Evolutionary conservation across 1,140 invertebrate species (phyloP), one percentile per base, ranked within the genome.

Genomic region (Zophobas morio): DNA sequence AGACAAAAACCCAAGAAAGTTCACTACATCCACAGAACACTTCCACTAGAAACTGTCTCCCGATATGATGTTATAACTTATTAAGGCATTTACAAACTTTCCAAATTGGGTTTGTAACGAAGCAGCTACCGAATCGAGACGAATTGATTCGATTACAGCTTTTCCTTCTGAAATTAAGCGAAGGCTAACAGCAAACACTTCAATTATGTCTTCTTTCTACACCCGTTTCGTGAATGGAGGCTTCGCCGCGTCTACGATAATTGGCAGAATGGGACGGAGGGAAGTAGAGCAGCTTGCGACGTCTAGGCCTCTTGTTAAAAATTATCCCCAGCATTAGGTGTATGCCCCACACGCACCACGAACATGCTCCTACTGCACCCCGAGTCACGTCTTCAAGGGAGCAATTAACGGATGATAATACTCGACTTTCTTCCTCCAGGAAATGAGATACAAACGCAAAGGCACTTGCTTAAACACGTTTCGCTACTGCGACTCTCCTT

Each of bases 381-480:
- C 42, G 60, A 66, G 60, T 66, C 60, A 66, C 60, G 60, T 66
- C 60, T 66, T 66, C 39, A 66, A 37, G 39, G 60, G 60, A 32
- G 60, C 60, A 66, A 66, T 66, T 66, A 66, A 66, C 60, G 60
- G 20, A 66, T 66, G 60, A 66, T 66, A 66, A 66, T 66, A 33
- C 39, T 66, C 3, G 37, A 66, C 0, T 66, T 66, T 66, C 60
- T 66, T 66, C 60, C 60, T 66, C 20, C n/a, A 66, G 60, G 60
- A 66, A 66, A 66, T 66, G 60, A 66, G 60, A 66, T 66, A 66
- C 60, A 66, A 66, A 66, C 60, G 60, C 39, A 39, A 40, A 66
- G 60, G 39, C 60, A 66, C 60, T 66, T 66, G 60, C 60, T 66
- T 66, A 66, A 66, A 66, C 60, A 66, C 60, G 60, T 66, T 40